Conservation (phyloP, 2,888 invertebrate species). For the Limnephilus lunatus region DNA sequence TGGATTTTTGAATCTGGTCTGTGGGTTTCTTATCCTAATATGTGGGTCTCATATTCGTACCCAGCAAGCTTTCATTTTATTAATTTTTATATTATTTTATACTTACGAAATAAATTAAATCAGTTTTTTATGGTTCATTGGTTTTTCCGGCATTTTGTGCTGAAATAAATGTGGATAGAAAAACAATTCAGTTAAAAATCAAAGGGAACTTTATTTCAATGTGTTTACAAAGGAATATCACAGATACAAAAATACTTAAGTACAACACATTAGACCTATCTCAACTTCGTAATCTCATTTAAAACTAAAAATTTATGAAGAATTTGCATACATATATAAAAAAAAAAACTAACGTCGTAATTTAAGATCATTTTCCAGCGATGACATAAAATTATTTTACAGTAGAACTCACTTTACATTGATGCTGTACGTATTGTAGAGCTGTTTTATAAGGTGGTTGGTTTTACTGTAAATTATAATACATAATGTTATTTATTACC, state of each 20-base stretch:
- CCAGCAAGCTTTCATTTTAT: background rate
- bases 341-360: background rate
- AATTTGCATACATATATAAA: background rate
- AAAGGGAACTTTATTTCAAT: constrained; percentile 62
- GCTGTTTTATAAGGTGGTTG: background rate
- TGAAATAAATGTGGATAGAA: constrained; percentile 44
- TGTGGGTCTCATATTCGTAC: background rate
- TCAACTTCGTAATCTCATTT: background rate
- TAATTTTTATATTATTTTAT: background rate
- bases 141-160: constrained; percentile 36
- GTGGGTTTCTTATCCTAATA: background rate
- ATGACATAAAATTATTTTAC: background rate
- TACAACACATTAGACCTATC: constrained; percentile 51
- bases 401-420: background rate
- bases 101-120: constrained; percentile 3
- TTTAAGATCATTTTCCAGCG: background rate
- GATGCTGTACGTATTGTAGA: background rate
- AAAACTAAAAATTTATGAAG: background rate
- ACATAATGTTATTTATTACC: background rate
- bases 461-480: background rate
- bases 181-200: constrained; percentile 23
- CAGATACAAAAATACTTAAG: constrained; percentile 66
- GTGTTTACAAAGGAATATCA: constrained; percentile 65
- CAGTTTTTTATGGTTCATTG: background rate
- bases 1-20: background rate